Percentiles rank a stretch among this genome's conserved stretches.
Evolutionary conservation across 2,113 vertebrate species (phyloP).

Genomic region (Rhinopomastus cyanomelas): DNA sequence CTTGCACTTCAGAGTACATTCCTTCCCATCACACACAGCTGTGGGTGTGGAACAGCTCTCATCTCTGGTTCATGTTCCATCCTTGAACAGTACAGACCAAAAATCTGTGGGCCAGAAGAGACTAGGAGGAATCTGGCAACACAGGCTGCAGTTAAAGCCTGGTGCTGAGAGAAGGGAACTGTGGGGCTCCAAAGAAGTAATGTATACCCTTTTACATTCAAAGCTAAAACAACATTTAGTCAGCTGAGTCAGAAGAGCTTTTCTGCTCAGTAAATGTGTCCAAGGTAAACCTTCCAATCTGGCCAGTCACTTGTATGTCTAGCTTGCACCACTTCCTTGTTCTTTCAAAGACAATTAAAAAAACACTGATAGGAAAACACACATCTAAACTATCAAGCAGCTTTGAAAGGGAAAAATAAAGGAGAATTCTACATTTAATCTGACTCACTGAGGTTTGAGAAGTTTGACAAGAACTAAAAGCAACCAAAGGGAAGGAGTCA

Average conservation of each 20-base stretch:
- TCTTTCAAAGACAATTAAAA: not conserved
- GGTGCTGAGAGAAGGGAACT: not conserved
- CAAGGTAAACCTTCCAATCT: not conserved
- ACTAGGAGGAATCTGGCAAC: not conserved
- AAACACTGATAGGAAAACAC: not conserved
- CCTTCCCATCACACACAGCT: not conserved
- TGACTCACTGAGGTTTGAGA: not conserved
- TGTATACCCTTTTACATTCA: not conserved
- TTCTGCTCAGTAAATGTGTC: not conserved
- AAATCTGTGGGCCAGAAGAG: not conserved
- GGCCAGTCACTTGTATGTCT: not conserved
- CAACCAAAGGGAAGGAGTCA: not conserved
- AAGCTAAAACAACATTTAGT: not conserved
- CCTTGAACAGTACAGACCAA: not conserved
- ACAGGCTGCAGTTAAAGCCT: not conserved
- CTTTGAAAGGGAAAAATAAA: not conserved
- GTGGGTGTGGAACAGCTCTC: not conserved
- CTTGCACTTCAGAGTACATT: accelerated
- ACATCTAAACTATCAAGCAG: not conserved
- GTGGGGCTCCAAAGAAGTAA: not conserved
- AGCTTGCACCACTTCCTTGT: not conserved
- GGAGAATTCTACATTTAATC: not conserved
- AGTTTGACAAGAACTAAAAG: not conserved
- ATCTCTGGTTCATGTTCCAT: not conserved
- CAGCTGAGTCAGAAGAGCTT: not conserved